These are phyloP conservation scores for Yoshiicerus persimilis DNA, from an alignment of 1,140 invertebrate species.

Conservation along the genomic window DNA sequence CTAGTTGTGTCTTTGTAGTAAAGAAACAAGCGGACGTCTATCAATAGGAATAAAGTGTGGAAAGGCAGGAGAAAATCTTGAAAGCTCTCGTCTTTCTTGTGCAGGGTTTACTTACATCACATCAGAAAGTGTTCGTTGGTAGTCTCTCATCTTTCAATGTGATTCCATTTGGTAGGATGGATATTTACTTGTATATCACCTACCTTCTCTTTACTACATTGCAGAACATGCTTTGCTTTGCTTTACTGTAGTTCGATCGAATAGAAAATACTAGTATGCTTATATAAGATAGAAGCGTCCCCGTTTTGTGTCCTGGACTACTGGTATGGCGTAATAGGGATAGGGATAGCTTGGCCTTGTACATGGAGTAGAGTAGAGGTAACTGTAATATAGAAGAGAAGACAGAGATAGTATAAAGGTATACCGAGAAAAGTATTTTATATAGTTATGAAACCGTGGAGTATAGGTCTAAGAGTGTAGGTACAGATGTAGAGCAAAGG, in stretches of 20 bases:
- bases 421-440: background rate
- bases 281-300: background rate
- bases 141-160: constrained; percentile 5
- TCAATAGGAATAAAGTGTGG: background rate
- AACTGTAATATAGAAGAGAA: background rate
- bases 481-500: constrained; percentile 11
- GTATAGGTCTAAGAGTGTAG: background rate
- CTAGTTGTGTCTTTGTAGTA: background rate
- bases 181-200: background rate
- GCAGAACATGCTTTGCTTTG: background rate
- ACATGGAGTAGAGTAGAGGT: no score
- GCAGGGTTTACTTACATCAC: constrained; percentile 3
- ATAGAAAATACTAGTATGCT: background rate
- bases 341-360: background rate
- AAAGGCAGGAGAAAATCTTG: background rate
- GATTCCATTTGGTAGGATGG: background rate
- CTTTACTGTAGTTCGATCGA: background rate
- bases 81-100: constrained; percentile 10
- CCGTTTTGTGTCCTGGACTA: background rate
- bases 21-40: background rate
- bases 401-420: background rate
- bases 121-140: background rate
- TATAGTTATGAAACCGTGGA: background rate
- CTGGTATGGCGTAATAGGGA: background rate
- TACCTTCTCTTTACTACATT: background rate